A percentile compares a stretch with the other conserved stretches of the same genome.
These are phyloP conservation scores for Hemiprocne comata DNA, from an alignment of 2,113 vertebrate genomes.

Conservation along the genomic window DNA sequence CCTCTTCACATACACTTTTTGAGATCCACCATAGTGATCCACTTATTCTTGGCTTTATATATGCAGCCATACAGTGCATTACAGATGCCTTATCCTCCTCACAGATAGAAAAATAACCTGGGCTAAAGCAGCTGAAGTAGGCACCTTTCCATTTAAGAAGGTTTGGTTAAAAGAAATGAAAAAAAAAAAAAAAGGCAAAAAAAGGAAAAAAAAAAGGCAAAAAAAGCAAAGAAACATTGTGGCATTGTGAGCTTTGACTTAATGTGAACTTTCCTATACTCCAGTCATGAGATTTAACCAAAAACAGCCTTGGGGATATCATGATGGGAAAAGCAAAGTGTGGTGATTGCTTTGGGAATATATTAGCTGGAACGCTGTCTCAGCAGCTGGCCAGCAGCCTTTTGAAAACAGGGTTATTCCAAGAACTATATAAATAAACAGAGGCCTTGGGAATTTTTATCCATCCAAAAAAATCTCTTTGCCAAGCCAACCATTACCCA, in stretches of 20 bases:
- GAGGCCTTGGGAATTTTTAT: constrained; percentile 81
- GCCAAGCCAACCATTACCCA: constrained; percentile 63
- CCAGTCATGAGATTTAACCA: constrained; percentile 70
- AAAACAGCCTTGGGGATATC: constrained; percentile 67
- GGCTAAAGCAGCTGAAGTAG: neutral
- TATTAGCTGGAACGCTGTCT: constrained; percentile 70
- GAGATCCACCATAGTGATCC: neutral
- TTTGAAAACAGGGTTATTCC: constrained; percentile 77
- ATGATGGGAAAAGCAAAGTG: constrained; percentile 69
- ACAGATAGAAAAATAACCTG: neutral
- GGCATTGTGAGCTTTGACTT: constrained; percentile 32
- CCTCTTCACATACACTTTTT: neutral
- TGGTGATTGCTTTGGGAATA: constrained; percentile 66
- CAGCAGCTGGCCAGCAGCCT: constrained; percentile 73
- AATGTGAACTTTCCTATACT: constrained; percentile 66
- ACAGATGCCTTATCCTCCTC: neutral
- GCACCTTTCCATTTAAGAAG: neutral
- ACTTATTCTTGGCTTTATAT: neutral
- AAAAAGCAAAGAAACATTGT: neutral
- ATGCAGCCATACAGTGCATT: neutral
- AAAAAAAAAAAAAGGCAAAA: too few relatives aligned
- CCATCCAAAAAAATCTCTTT: constrained; percentile 62
- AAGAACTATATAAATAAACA: constrained; percentile 86
- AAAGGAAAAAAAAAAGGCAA: too few relatives aligned
- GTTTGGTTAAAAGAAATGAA: neutral